These are phyloP conservation scores for Nixonia krombeini DNA, from an alignment of 1,140 invertebrate species.

Conservation along the genomic window DNA sequence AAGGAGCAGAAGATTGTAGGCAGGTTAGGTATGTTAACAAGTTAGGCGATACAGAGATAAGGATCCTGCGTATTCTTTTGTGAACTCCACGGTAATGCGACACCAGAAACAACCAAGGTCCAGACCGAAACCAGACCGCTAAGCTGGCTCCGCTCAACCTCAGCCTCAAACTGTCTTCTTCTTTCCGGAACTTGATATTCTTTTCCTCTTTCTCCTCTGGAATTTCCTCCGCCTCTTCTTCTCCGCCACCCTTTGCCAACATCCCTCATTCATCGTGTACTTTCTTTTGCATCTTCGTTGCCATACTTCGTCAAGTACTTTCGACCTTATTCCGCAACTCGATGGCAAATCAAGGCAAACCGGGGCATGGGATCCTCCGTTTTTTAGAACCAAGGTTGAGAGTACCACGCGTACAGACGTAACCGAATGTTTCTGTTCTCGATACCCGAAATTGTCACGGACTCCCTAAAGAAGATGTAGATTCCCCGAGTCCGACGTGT, in stretches of 20 bases:
- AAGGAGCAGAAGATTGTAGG: constrained; percentile 23
- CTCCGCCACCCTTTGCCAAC: constrained; percentile 9
- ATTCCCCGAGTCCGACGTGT: too few relatives aligned
- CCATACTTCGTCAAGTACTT: background rate
- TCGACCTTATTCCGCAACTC: background rate
- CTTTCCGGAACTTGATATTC: constrained; percentile 11
- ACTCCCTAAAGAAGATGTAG: too few relatives aligned
- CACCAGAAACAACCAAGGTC: constrained; percentile 56
- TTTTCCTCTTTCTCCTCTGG: constrained; percentile 20
- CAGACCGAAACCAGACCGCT: constrained; percentile 52
- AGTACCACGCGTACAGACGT: too few relatives aligned
- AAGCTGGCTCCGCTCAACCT: constrained; percentile 26
- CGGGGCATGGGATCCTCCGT: too few relatives aligned
- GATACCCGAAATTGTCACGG: too few relatives aligned
- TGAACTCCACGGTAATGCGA: constrained; percentile 61
- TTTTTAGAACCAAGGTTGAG: too few relatives aligned
- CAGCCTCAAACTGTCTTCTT: constrained; percentile 27
- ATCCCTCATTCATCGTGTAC: constrained; percentile 5
- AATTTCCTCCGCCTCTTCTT: constrained; percentile 15
- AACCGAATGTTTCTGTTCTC: too few relatives aligned
- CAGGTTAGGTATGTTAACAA: constrained; percentile 66
- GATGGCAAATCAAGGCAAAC: too few relatives aligned
- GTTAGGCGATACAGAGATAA: constrained; percentile 66
- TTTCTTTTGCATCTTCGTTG: background rate
- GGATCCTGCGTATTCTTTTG: constrained; percentile 51